These are phyloP conservation scores for Frankliniella intonsa DNA, from an alignment of 2,888 invertebrate species.

Conservation along the genomic window DNA sequence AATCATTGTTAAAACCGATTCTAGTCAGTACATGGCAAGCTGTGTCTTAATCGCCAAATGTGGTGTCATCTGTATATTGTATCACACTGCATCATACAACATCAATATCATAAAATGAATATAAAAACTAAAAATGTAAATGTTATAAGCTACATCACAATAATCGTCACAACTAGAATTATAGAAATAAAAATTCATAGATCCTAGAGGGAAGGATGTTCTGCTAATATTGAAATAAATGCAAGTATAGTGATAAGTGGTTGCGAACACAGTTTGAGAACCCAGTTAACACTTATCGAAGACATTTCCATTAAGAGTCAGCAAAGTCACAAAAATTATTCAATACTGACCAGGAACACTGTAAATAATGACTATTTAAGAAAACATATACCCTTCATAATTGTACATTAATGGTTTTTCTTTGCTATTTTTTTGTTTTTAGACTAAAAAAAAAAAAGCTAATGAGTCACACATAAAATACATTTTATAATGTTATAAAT, in stretches of 20 bases:
- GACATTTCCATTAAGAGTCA: too few species aligned
- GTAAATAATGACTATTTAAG: too few species aligned
- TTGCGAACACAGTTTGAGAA: too few species aligned
- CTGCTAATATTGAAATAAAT: too few species aligned
- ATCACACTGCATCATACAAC: background rate
- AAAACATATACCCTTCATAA: too few species aligned
- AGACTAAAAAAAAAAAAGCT: background rate
- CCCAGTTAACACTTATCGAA: too few species aligned
- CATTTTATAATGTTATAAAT: background rate
- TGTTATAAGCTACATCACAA: background rate
- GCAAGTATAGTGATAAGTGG: too few species aligned
- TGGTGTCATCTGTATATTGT: background rate
- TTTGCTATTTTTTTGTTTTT: too few species aligned
- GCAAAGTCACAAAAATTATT: too few species aligned
- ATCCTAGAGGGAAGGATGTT: background rate
- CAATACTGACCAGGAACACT: background rate
- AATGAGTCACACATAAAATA: background rate
- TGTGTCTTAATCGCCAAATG: background rate
- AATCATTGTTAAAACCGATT: background rate
- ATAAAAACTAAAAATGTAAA: too few species aligned
- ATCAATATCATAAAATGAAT: too few species aligned
- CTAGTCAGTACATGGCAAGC: background rate
- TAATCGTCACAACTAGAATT: background rate
- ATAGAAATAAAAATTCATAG: background rate
- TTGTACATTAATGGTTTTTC: too few species aligned